Percentiles rank a stretch among this genome's conserved stretches.
Conservation (phyloP, 1,140 invertebrate genomes). For the Odontomachus brunneus region DNA sequence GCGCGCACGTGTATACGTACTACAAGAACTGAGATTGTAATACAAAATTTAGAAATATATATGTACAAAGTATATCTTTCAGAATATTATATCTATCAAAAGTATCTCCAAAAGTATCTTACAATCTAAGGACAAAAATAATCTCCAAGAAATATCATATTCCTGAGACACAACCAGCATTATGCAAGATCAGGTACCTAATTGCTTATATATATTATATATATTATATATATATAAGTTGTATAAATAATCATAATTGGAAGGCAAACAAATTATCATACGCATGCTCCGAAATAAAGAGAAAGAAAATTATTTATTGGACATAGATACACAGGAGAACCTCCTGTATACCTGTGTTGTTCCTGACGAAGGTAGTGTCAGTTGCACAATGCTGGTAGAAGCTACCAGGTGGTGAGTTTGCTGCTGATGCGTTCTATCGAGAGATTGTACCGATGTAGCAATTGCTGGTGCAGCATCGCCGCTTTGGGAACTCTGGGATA, state of each 20-base stretch:
- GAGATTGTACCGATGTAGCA: slow-evolving; percentile 86
- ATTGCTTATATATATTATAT: too few species aligned
- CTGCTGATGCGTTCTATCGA: slow-evolving; percentile 85
- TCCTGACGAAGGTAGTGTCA: slow-evolving; percentile 90
- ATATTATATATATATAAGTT: too few species aligned
- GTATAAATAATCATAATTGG: slow-evolving; percentile 39
- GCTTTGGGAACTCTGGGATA: slow-evolving; percentile 86
- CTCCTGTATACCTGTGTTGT: slow-evolving; percentile 89
- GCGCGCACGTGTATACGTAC: not conserved
- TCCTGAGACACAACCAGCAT: slow-evolving; percentile 80
- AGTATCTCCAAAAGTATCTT: not conserved
- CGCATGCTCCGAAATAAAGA: slow-evolving; percentile 68
- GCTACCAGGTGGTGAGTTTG: slow-evolving; percentile 87
- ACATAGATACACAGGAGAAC: slow-evolving; percentile 82
- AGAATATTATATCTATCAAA: not conserved
- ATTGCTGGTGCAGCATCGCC: slow-evolving; percentile 84
- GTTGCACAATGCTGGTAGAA: slow-evolving; percentile 93
- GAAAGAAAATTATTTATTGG: slow-evolving; percentile 67
- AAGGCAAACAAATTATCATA: slow-evolving; percentile 58
- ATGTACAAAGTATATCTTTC: not conserved
- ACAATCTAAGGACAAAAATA: slow-evolving; percentile 17
- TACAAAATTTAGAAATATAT: not conserved
- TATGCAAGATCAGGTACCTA: slow-evolving; percentile 78
- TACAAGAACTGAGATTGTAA: not conserved
- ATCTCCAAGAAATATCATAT: slow-evolving; percentile 28